Evolutionary conservation across 1,140 invertebrate genomes (phyloP).

Genomic region (Battus philenor): DNA sequence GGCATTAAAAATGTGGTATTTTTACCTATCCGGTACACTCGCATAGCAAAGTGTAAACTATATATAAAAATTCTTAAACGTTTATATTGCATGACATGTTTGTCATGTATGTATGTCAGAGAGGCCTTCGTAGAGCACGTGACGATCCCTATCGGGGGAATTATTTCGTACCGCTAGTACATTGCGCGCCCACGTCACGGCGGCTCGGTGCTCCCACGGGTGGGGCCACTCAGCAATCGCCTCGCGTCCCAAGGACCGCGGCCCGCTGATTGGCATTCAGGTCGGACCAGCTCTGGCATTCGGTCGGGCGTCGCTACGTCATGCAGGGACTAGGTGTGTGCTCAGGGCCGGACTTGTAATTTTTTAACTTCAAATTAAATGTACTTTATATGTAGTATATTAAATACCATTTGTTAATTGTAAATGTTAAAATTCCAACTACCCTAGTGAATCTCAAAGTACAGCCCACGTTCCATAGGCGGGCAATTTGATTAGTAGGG

Average conservation of each 20-base stretch:
- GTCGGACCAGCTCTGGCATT: not conserved
- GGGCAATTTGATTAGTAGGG: too few relatives aligned
- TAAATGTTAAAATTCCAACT: too few relatives aligned
- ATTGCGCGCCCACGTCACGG: not conserved
- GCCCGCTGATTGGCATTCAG: slow-evolving; percentile 6
- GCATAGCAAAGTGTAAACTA: too few relatives aligned
- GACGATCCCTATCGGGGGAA: slow-evolving; percentile 8
- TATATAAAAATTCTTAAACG: too few relatives aligned
- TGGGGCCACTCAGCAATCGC: not conserved
- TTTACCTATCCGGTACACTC: too few relatives aligned
- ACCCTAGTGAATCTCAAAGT: too few relatives aligned
- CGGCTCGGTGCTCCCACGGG: slow-evolving; percentile 1
- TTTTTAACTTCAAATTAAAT: too few relatives aligned
- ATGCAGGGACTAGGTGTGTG: not conserved
- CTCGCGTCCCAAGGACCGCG: not conserved
- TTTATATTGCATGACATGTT: too few relatives aligned
- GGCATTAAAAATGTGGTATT: too few relatives aligned
- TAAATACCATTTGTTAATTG: too few relatives aligned
- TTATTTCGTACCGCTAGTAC: slow-evolving; percentile 12
- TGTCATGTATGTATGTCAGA: not conserved
- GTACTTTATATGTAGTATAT: too few relatives aligned
- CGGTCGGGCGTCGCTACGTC: slow-evolving; percentile 5
- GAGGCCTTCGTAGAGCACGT: slow-evolving; percentile 1
- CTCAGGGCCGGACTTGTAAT: not conserved
- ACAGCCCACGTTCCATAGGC: too few relatives aligned